Evolutionary conservation across 2,888 invertebrate species (phyloP).

Genomic region (Leucania comma): DNA sequence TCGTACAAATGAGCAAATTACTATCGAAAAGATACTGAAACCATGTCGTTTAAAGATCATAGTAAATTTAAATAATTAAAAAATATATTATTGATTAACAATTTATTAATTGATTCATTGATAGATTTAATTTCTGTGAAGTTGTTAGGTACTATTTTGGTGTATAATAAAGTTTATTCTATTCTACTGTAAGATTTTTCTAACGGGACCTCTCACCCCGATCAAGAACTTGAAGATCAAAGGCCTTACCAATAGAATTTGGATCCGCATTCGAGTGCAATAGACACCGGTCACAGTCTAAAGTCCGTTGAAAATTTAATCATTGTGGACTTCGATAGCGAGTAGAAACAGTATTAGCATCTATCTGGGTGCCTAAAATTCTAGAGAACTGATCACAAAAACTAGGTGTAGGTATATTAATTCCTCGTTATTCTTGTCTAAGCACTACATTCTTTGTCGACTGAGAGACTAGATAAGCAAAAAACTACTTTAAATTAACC

Average conservation of each 20-base stretch:
- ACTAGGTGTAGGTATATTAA: slow-evolving; percentile 25
- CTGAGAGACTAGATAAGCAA: slow-evolving; percentile 15
- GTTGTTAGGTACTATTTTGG: too few species aligned
- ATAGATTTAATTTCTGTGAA: too few species aligned
- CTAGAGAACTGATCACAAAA: slow-evolving; percentile 27
- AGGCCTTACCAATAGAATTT: slow-evolving; percentile 44
- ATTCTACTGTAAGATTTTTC: slow-evolving; percentile 3
- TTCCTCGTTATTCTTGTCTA: slow-evolving; percentile 32
- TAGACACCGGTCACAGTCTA: slow-evolving; percentile 46
- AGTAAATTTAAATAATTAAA: too few species aligned
- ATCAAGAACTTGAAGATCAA: slow-evolving; percentile 35
- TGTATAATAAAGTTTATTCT: too few species aligned
- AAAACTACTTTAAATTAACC: slow-evolving; percentile 15
- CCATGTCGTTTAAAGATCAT: background rate
- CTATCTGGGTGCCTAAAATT: slow-evolving; percentile 39
- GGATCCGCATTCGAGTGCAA: slow-evolving; percentile 43
- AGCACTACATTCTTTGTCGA: slow-evolving; percentile 27
- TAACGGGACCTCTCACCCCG: slow-evolving; percentile 40
- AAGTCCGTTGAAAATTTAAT: slow-evolving; percentile 50
- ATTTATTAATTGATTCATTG: too few species aligned
- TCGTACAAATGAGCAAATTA: background rate
- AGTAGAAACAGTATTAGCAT: slow-evolving; percentile 41
- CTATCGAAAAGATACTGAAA: background rate
- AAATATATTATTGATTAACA: too few species aligned
- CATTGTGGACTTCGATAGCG: slow-evolving; percentile 45